Percentiles rank a stretch among this genome's conserved stretches.
phyloP scores from a whole-genome alignment of 2,113 vertebrate genomes.

The Egretta garzetta region DNA sequence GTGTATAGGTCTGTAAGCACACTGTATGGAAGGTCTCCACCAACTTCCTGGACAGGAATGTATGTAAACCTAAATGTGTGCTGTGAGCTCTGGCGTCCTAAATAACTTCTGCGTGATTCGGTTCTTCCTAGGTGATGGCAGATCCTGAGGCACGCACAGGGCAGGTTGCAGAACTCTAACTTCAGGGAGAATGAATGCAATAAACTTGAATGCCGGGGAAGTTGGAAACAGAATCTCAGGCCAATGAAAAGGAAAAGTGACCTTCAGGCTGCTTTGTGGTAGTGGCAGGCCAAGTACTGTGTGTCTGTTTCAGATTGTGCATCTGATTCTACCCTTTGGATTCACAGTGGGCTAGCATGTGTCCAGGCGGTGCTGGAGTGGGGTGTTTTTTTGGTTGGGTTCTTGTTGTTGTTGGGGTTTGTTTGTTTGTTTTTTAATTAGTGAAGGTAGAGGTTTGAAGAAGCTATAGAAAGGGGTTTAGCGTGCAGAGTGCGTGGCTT shows the following conservation, averaged over 20 bases:
- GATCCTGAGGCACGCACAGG: neutral
- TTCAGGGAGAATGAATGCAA: neutral
- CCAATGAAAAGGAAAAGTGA: neutral
- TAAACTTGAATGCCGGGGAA: neutral
- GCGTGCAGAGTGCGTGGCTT: neutral
- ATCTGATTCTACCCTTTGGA: rapidly evolving
- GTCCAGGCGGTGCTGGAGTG: neutral
- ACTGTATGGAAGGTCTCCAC: neutral
- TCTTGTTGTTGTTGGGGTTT: too few species aligned
- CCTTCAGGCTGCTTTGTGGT: neutral
- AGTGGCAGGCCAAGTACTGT: neutral
- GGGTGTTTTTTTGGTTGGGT: too few species aligned
- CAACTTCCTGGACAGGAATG: neutral
- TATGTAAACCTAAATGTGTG: neutral
- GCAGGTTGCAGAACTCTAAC: neutral
- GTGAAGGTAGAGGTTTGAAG: neutral
- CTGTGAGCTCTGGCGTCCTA: neutral
- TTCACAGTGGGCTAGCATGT: rapidly evolving
- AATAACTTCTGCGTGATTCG: neutral
- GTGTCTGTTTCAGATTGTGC: neutral
- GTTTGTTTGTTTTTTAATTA: neutral
- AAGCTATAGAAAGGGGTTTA: neutral
- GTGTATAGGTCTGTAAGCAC: neutral
- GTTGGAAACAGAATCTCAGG: neutral
- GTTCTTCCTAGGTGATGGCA: neutral